Evolutionary conservation across 2,113 vertebrate species (phyloP), one percentile per base, ranked within the genome.

Genomic region (Daphoenositta chrysoptera): DNA sequence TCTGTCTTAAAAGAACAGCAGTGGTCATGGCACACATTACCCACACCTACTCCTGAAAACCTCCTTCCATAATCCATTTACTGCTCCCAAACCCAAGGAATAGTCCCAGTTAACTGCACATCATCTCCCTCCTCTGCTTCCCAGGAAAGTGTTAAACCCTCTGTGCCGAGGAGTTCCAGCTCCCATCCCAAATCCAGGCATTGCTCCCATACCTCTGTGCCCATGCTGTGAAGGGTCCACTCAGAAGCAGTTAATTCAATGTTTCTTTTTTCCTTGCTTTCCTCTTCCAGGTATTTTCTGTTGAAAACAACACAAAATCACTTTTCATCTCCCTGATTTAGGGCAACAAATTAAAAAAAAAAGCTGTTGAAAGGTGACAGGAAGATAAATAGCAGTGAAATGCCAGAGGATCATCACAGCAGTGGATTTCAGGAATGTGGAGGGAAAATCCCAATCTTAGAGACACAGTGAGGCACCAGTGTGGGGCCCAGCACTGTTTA

Each of bases 271-370:
- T 86, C 96, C 94, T 93, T 98, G 94, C 98, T 99, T 97, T 99
- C 99, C 76, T 99, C 98, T 94, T 98, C 98, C 75, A 99, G 95
- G 95, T 99, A 99, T 76, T 97, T 94, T 87, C 99, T 99, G 82
- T 60, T 90, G 80, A 86, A 94, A 90, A 94, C 92, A 96, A 68
- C 69, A 75, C 11, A 60, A 78, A 90, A 76, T 68, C 69, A 13
- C 30, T 58, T 58, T 45, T 65, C 7, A 44, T 4, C 23, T 63
- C 35, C 3, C 2, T 30, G 3, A 47, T 68, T 61, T 30, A 77
- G 35, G 65, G 24, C 35, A 56, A 30, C 6, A 53, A n/a, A n/a
- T n/a, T n/a, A 8, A 22, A 26, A 39, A 4, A 17, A 33, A 6
- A 9, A 81, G 24, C 50, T 81, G 37, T 57, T 71, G 50, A 54